Conservation (phyloP, 2,797 vertebrate species). For the Bradypodion pumilum region DNA sequence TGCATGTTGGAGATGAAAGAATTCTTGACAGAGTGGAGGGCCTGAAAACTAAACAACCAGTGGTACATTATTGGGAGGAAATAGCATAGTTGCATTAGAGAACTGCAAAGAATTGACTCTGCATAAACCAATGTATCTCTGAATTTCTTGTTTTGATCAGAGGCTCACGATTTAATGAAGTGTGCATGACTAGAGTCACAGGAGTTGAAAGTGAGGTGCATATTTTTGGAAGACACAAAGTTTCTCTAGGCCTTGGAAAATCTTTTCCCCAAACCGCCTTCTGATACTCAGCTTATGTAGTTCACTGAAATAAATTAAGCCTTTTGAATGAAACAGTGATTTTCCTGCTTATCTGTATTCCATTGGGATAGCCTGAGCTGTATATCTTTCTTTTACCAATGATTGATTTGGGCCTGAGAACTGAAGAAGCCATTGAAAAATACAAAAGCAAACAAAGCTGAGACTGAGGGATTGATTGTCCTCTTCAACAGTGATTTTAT, state of each 20-base stretch:
- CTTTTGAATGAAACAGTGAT: conserved; percentile 28
- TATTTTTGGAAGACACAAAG: conserved; percentile 21
- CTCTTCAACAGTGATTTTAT: conserved; percentile 63
- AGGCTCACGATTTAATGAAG: conserved; percentile 33
- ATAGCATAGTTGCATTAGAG: neutral
- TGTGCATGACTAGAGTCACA: neutral
- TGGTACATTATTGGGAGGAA: neutral
- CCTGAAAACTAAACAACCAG: neutral
- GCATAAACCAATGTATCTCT: neutral
- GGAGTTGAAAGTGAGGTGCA: neutral
- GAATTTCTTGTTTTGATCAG: neutral
- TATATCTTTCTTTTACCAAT: conserved; percentile 69
- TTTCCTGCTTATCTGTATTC: conserved; percentile 65
- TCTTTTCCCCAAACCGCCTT: conserved; percentile 15
- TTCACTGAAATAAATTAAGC: conserved; percentile 53
- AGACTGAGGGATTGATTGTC: conserved; percentile 64
- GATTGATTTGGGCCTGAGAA: conserved; percentile 67
- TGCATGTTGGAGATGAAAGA: conserved; percentile 12
- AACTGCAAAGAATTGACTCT: neutral
- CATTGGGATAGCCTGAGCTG: conserved; percentile 35
- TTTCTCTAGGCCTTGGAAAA: conserved; percentile 21
- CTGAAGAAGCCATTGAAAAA: conserved; percentile 59
- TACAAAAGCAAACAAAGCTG: conserved; percentile 67
- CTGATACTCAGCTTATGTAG: conserved; percentile 30
- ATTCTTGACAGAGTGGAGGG: neutral